A percentile compares a stretch with the other conserved stretches of the same genome.
Evolutionary conservation across 53 echinoderm and acorn worm genomes (phyloP).

Genomic region (Crossaster papposus): DNA sequence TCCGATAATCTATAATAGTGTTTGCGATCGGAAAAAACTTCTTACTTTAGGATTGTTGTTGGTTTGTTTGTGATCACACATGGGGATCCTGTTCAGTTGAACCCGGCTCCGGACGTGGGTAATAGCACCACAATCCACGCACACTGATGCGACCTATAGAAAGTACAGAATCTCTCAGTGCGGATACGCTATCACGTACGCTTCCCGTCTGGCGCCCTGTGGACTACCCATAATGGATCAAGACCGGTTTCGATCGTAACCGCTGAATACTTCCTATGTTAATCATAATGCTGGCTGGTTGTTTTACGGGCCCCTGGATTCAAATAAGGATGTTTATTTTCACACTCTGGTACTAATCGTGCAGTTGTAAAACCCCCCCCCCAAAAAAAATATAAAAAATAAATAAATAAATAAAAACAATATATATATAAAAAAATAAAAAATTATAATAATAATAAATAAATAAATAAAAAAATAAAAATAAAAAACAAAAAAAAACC

Average conservation of each 20-base stretch:
- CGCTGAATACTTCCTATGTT: background rate
- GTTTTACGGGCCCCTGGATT: background rate
- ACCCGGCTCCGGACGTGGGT: background rate
- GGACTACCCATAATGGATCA: background rate
- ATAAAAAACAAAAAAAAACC: no score
- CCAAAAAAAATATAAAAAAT: no score
- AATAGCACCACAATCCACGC: background rate
- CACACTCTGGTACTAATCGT: background rate
- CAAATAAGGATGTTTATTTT: background rate
- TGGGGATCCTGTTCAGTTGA: background rate
- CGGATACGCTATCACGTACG: slow-evolving; percentile 36
- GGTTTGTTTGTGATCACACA: background rate
- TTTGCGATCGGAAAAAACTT: background rate
- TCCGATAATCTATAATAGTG: background rate
- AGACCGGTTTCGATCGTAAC: slow-evolving; percentile 15
- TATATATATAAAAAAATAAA: no score
- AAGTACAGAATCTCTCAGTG: background rate
- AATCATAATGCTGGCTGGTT: background rate
- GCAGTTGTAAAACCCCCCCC: background rate
- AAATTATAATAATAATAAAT: no score
- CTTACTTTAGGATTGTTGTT: background rate
- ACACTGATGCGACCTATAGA: no score
- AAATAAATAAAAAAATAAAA: no score
- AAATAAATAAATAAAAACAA: no score
- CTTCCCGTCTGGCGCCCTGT: slow-evolving; percentile 36